These are phyloP conservation scores for Acanthoscelides obtectus DNA, from an alignment of 2,888 invertebrate genomes.

Conservation along the genomic window DNA sequence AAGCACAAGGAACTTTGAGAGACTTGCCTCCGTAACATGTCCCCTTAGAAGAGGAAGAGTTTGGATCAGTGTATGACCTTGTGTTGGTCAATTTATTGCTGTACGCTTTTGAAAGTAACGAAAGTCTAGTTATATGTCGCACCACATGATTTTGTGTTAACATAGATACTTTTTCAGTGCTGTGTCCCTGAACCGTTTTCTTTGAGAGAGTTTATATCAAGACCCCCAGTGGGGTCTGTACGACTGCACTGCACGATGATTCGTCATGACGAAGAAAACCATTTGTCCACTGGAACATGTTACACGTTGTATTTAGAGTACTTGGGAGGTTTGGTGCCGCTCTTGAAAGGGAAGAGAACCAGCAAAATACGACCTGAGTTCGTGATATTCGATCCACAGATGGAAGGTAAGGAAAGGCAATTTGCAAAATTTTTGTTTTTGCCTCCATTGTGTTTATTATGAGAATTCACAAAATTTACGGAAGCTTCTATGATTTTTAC, in stretches of 20 bases:
- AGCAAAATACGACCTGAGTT: constrained; percentile 98
- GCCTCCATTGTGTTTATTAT: no score
- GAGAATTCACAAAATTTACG: no score
- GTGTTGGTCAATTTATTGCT: no score
- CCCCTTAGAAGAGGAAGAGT: no score
- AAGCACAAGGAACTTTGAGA: no score
- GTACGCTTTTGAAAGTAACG: no score
- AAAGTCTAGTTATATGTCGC: no score
- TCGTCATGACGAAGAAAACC: constrained; percentile 81
- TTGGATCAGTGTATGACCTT: no score
- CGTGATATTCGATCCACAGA: constrained; percentile 92
- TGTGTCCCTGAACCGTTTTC: constrained; percentile 88
- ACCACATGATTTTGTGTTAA: no score
- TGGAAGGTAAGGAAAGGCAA: constrained; percentile 55
- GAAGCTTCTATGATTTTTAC: no score
- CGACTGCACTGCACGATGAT: constrained; percentile 98
- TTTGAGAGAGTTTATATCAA: constrained; percentile 88
- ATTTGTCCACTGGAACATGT: constrained; percentile 64
- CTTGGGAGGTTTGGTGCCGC: constrained; percentile 91
- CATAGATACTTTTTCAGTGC: constrained; percentile 57
- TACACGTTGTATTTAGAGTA: constrained; percentile 92
- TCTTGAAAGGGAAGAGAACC: constrained; percentile 91
- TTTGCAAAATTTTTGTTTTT: no score
- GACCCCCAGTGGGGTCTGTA: constrained; percentile 78
- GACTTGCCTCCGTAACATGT: no score